Evolutionary conservation across 1,140 invertebrate genomes (phyloP).

Genomic region (Grapholita molesta): DNA sequence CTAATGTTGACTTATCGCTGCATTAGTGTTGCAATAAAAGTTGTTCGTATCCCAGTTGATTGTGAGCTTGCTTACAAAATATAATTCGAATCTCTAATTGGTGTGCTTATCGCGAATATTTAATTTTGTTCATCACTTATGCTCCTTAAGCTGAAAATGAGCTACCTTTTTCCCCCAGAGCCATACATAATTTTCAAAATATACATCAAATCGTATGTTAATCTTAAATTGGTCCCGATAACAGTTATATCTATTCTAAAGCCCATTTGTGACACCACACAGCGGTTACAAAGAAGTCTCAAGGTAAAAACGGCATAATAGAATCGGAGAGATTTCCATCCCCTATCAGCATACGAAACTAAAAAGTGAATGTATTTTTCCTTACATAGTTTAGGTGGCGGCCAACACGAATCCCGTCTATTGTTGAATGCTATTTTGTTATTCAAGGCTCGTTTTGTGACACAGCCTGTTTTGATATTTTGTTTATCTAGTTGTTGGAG

Average conservation of each 20-base stretch:
- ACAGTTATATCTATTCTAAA: not conserved
- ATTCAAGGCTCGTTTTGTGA: not conserved
- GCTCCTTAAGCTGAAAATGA: too few relatives aligned
- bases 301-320: slow-evolving; percentile 13
- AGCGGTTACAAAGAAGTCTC: not conserved
- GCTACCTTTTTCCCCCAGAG: too few relatives aligned
- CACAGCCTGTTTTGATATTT: slow-evolving; percentile 6
- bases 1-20: too few relatives aligned
- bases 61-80: too few relatives aligned
- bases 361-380: slow-evolving; percentile 10
- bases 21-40: too few relatives aligned
- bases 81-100: too few relatives aligned
- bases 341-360: slow-evolving; percentile 11
- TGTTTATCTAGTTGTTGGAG: not conserved
- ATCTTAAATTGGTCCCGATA: not conserved
- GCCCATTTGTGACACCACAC: not conserved
- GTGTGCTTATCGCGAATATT: too few relatives aligned
- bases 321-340: slow-evolving; percentile 7
- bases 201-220: not conserved
- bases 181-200: too few relatives aligned
- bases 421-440: not conserved
- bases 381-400: not conserved
- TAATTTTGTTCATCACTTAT: too few relatives aligned
- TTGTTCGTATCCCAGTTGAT: too few relatives aligned
- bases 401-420: slow-evolving; percentile 1